phyloP scores from a whole-genome alignment of 2,113 vertebrate species.

The Suricata suricatta region DNA sequence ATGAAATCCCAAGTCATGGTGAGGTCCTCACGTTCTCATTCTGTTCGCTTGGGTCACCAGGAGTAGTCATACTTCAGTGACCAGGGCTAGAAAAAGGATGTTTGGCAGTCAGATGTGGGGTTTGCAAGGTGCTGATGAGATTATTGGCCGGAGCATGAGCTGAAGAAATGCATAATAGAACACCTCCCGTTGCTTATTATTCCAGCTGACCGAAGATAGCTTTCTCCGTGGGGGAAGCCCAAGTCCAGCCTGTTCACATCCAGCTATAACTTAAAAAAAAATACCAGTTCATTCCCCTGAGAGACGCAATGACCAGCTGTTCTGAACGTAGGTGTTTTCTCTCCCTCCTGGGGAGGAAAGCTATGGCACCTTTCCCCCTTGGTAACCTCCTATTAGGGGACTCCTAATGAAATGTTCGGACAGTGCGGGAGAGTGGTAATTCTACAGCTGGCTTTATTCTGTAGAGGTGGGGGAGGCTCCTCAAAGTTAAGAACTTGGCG shows the following conservation, averaged over 20 bases:
- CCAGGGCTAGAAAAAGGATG: background rate
- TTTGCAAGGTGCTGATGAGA: background rate
- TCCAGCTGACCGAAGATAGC: background rate
- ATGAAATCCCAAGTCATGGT: background rate
- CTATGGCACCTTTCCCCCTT: background rate
- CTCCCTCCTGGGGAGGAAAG: background rate
- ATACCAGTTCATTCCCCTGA: background rate
- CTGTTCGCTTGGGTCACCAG: background rate
- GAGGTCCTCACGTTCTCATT: background rate
- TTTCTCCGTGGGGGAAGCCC: background rate
- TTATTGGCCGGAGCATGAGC: background rate
- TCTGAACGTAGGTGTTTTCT: background rate
- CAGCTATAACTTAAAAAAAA: background rate
- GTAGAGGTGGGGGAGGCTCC: background rate
- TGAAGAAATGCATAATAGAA: background rate
- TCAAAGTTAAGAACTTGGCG: background rate
- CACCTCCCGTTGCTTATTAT: background rate
- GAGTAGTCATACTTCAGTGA: background rate
- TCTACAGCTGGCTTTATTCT: background rate
- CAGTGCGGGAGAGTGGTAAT: background rate
- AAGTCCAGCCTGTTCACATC: background rate
- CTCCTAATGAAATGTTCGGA: background rate
- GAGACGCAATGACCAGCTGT: background rate
- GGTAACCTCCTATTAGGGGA: background rate
- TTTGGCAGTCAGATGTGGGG: background rate